phyloP scores from a whole-genome alignment of 2,797 vertebrate species.

The Ceryle rudis region DNA sequence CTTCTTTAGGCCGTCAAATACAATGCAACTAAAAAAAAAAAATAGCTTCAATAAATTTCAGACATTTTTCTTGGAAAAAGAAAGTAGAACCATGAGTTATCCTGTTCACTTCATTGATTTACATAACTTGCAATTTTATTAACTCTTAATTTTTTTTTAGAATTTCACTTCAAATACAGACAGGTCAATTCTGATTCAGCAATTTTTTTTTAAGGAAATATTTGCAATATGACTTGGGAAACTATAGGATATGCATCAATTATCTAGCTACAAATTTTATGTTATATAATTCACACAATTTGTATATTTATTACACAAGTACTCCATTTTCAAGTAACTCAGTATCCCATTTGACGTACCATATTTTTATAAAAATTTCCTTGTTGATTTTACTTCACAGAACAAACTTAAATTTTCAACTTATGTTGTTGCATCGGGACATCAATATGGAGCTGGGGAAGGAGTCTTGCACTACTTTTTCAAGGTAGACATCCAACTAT shows the following conservation, averaged over 20 bases:
- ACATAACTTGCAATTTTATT: not conserved
- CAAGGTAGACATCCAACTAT: slow-evolving; percentile 81
- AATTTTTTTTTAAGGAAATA: not conserved
- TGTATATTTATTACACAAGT: not conserved
- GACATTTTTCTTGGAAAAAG: not conserved
- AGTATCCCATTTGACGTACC: not conserved
- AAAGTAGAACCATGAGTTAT: not conserved
- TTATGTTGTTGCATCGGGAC: slow-evolving; percentile 89
- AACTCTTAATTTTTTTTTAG: not conserved
- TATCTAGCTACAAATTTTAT: not conserved
- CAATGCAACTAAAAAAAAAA: not conserved
- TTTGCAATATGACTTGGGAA: not conserved
- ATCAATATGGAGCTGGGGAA: slow-evolving; percentile 91
- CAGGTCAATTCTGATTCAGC: not conserved
- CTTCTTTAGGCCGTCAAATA: not conserved
- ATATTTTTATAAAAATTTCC: not conserved
- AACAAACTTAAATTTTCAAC: slow-evolving; percentile 80
- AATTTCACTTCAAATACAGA: not conserved
- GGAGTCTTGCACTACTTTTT: slow-evolving; percentile 91
- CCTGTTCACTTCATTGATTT: not conserved
- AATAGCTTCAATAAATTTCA: not conserved
- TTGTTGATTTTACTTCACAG: slow-evolving; percentile 54
- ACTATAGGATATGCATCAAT: not conserved
- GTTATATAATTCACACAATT: not conserved
- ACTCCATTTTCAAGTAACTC: not conserved